Base-by-base conservation (phyloP, 2,888 invertebrate species). In the Drepana falcataria region DNA sequence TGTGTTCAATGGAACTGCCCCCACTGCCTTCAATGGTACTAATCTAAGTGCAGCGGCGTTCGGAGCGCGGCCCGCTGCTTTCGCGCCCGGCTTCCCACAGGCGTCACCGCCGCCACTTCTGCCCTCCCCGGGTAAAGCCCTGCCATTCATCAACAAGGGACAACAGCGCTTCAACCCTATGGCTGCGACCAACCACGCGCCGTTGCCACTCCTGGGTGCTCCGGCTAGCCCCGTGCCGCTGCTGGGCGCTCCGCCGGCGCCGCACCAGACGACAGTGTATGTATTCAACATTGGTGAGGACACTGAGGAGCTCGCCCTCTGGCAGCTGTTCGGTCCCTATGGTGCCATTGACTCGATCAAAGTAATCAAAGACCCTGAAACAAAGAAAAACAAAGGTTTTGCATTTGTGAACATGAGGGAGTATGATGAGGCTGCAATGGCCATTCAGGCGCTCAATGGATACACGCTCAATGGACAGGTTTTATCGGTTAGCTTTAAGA, bases 401-500 rank as follows among this genome's bases (percentile, higher is more conserved):
- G 91, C 91, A 54, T 91, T 91, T 70, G 91, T 91, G 52, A 91
- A 91, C 75, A 91, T 91, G 91, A 81, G 91, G 68, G 91, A 91
- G 79, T 91, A 91, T 62, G 91, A 91, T 63, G 91, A 91, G 82
- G 91, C 91, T 34, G 88, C 91, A 37, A 85, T 91, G 87, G 91
- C 91, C 67, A 91, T 91, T 66, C 91, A 91, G 79, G 88, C 90
- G 54, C 88, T 91, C 75, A 91, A 91, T 63, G 91, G 91, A 63
- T 91, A 90, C 77, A 87, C 91, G 83, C 91, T 91, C 83, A 91
- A 91, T 68, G 91, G 91, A 68, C 91, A 91, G 84, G 91, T 91
- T 79, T 83, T 91, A 76, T 91, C 91, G 53, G 91, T 91, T 87
- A 91, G 90, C 85, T 91, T 91, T 89, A 91, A 91, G 85, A 91